Conservation (phyloP, 2,797 vertebrate species). For the Trematomus bernacchii region DNA sequence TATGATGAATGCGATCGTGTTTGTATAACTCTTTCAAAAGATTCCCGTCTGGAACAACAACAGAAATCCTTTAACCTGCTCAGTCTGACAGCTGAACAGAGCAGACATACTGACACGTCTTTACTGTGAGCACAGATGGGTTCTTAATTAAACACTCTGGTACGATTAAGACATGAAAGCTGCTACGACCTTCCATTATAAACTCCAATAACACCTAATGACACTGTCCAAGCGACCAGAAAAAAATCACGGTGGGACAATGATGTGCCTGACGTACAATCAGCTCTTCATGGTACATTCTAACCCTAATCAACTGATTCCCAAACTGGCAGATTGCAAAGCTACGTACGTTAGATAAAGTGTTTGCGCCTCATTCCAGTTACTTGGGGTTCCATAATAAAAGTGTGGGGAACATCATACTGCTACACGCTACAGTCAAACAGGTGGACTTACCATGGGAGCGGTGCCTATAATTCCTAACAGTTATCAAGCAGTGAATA, state of each 20-base stretch:
- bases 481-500: slow-evolving; percentile 45
- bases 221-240: background rate
- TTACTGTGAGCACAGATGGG: background rate
- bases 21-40: background rate
- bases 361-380: too few relatives aligned
- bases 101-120: background rate
- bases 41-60: background rate
- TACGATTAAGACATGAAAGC: background rate
- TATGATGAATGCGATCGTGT: background rate
- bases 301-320: too few relatives aligned
- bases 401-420: background rate
- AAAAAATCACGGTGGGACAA: background rate
- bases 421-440: background rate
- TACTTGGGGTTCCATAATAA: background rate
- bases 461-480: slow-evolving; percentile 54
- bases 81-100: background rate
- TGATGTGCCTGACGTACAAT: background rate
- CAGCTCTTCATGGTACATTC: background rate
- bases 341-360: background rate
- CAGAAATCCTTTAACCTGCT: background rate
- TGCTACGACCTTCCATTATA: background rate
- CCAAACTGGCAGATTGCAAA: background rate
- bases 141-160: background rate
- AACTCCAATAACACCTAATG: background rate
- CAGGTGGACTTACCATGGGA: slow-evolving; percentile 39